Percentiles rank a stretch among this genome's conserved stretches.
phyloP scores from a whole-genome alignment of 2,113 vertebrate species.

The Leucoraja erinaceus region DNA sequence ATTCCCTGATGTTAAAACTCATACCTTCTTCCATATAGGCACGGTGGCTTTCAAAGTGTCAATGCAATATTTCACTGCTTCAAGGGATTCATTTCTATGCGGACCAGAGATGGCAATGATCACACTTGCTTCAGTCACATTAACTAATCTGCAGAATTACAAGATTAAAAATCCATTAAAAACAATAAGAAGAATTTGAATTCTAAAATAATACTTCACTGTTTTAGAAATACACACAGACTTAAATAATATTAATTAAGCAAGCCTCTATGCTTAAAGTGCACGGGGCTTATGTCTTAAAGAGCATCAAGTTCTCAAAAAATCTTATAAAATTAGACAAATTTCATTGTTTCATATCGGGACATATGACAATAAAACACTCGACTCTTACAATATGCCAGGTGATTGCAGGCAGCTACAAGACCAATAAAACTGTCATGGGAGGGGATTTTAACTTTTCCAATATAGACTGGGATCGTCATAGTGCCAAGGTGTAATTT shows the following conservation, averaged over 20 bases:
- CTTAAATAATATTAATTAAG: neutral
- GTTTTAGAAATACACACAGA: neutral
- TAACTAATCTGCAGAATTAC: conserved; percentile 62
- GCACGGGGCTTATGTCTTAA: too few relatives aligned
- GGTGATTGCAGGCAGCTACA: too few relatives aligned
- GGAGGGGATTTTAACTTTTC: too few relatives aligned
- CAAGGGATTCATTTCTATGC: conserved; percentile 72
- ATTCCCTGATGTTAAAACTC: conserved; percentile 31
- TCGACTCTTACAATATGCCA: too few relatives aligned
- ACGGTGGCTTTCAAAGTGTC: conserved; percentile 72
- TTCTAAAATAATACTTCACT: neutral
- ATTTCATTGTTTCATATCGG: too few relatives aligned
- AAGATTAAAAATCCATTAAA: neutral
- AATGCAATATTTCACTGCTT: conserved; percentile 74
- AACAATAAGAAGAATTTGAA: conserved; percentile 8
- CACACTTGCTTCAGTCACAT: conserved; percentile 79
- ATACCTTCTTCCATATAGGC: conserved; percentile 90
- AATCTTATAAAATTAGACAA: neutral
- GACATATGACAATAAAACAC: too few relatives aligned
- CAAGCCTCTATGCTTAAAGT: neutral
- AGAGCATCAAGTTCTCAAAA: neutral
- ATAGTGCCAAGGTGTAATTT: too few relatives aligned
- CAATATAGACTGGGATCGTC: too few relatives aligned
- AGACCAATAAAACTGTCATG: too few relatives aligned
- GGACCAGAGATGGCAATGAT: conserved; percentile 82